Percentiles rank a stretch among this genome's conserved stretches.
Evolutionary conservation across 2,113 vertebrate genomes (phyloP).

Genomic region (Pluvianellus socialis): DNA sequence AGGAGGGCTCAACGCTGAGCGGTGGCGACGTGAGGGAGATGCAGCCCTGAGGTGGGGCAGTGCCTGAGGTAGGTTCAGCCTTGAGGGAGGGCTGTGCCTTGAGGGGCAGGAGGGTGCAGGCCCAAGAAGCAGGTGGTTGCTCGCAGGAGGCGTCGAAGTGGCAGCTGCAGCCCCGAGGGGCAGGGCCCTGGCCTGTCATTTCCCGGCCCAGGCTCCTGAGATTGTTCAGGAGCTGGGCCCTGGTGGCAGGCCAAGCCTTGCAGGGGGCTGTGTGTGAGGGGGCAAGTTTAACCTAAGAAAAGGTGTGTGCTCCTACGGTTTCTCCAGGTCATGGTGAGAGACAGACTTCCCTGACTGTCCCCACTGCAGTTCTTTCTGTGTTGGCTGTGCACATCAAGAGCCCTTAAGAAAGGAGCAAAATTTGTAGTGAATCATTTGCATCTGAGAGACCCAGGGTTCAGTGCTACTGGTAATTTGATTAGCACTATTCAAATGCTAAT

Average conservation of each 20-base stretch:
- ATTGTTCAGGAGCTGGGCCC: rapidly evolving
- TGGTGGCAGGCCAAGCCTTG: rapidly evolving
- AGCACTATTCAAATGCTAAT: slow-evolving; percentile 57
- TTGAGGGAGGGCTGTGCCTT: background rate
- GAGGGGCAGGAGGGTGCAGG: rapidly evolving
- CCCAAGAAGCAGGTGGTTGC: rapidly evolving
- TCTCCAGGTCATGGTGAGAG: background rate
- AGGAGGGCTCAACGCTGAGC: rapidly evolving
- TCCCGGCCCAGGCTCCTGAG: rapidly evolving
- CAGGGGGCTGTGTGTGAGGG: background rate
- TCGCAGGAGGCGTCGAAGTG: rapidly evolving
- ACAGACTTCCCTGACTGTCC: background rate
- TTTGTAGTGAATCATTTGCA: slow-evolving; percentile 52
- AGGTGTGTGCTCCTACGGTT: background rate
- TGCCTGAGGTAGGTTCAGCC: background rate
- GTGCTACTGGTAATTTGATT: slow-evolving; percentile 28
- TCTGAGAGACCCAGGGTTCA: slow-evolving; percentile 2
- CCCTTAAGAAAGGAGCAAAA: slow-evolving; percentile 24
- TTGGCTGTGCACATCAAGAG: background rate
- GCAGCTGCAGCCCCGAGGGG: rapidly evolving
- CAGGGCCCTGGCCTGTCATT: rapidly evolving
- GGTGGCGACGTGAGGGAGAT: background rate
- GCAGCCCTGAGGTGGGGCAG: background rate
- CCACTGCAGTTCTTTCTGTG: background rate
- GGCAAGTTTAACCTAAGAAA: background rate